Conservation (phyloP, 2,888 invertebrate genomes). For the Tipula unca region DNA sequence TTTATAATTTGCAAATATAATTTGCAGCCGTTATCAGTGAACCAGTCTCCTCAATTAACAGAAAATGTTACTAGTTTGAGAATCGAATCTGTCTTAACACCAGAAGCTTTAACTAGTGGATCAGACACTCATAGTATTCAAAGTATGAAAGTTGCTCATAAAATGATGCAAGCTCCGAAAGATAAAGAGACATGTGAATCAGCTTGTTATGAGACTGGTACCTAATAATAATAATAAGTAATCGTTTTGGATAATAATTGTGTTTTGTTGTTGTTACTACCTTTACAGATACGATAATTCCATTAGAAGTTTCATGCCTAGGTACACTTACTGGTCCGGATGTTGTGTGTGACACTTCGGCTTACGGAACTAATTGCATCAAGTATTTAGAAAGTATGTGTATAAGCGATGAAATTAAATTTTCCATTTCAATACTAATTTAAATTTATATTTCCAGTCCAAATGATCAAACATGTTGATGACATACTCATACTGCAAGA, state of each 20-base stretch:
- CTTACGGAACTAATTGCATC: background rate
- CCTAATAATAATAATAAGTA: background rate
- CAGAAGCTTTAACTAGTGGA: no score
- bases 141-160: background rate
- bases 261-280: no score
- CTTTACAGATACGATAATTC: background rate
- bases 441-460: background rate
- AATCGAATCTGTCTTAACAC: no score
- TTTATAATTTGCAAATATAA: background rate
- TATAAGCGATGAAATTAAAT: background rate
- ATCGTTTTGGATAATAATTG: background rate
- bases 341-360: background rate
- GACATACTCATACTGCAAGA: background rate
- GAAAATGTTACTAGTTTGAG: no score
- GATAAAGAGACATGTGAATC: background rate
- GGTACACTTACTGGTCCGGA: background rate
- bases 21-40: no score
- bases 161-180: background rate
- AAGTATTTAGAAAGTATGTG: background rate
- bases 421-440: background rate
- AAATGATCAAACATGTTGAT: background rate
- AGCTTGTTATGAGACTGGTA: background rate
- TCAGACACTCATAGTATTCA: no score
- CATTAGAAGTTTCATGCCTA: background rate
- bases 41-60: no score